A percentile compares a stretch with the other conserved stretches of the same genome.
Evolutionary conservation across 2,797 vertebrate species (phyloP).

Genomic region (Brachymystax lenok): DNA sequence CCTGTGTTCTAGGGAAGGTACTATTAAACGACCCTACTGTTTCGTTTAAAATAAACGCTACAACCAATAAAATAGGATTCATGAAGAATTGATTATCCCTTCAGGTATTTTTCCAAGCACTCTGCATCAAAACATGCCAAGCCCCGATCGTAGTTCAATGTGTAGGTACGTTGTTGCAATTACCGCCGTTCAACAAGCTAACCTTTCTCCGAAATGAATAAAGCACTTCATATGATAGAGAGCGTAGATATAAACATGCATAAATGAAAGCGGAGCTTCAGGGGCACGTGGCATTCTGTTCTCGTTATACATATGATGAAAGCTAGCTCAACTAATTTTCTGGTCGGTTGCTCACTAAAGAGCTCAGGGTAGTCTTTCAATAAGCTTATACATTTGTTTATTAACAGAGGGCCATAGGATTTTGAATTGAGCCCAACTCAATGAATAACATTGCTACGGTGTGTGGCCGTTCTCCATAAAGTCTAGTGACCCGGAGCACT

Average conservation of each 20-base stretch:
- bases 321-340: background rate
- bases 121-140: background rate
- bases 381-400: background rate
- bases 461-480: background rate
- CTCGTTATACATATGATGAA: background rate
- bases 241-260: background rate
- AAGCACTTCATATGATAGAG: background rate
- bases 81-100: slow-evolving; percentile 6
- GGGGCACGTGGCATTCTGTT: background rate
- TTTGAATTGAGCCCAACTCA: background rate
- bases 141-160: background rate
- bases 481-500: background rate
- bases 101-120: background rate
- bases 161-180: background rate
- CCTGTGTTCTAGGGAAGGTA: slow-evolving; percentile 16
- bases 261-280: background rate
- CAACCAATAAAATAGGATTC: slow-evolving; percentile 17
- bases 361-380: background rate
- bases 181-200: background rate
- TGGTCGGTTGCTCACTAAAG: background rate
- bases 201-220: background rate
- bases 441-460: background rate
- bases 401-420: background rate
- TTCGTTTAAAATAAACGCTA: too few relatives aligned
- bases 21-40: slow-evolving; percentile 17